Evolutionary conservation across 2,888 invertebrate genomes (phyloP), one percentile per base, ranked within the genome.

Genomic region (Thereva unica): DNA sequence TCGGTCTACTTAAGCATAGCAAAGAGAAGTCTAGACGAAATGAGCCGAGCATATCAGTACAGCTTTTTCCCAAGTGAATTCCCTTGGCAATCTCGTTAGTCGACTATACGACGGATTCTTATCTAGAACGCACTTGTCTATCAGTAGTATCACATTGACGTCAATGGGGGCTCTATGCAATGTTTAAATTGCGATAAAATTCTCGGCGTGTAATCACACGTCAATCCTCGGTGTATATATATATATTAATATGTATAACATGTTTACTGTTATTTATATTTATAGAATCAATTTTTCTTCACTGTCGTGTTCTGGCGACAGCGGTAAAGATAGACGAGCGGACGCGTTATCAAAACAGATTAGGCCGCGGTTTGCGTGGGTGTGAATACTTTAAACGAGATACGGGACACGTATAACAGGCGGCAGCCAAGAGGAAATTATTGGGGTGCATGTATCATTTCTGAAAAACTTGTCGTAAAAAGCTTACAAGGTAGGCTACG

Each of bases 111-210:
- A 23, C 23, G 23, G 23, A 23, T 38, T 45, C 37, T 59, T 59
- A 59, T 59, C 57, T 59, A 37, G 37, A 59, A 47, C 47, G 45
- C 49, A 37, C 42, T 44, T 40, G 64, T 64, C 64, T 64, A 55
- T 54, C 64, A 54, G 64, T n/a, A 23, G 67, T 12, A 50, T 53
- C 35, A 42, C 64, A 67, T 66, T 68, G 68, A 68, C 68, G 68
- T 68, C 68, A 68, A 67, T 67, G 53, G 59, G 23, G 56, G 65
- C 66, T 68, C 68, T 61, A 61, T 61, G 61, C 61, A 61, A 61
- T 61, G 61, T 61, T 61, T 61, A 61, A 61, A 61, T 61, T 61
- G 61, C 50, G 61, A 61, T 61, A 61, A 61, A 59, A 61, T 49
- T 49, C 34, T 23, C 23, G 8, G 23, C 50, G 41, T 50, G 41